Base-by-base conservation (phyloP, 2,113 vertebrate species). In the Ariopsis seemanni region DNA sequence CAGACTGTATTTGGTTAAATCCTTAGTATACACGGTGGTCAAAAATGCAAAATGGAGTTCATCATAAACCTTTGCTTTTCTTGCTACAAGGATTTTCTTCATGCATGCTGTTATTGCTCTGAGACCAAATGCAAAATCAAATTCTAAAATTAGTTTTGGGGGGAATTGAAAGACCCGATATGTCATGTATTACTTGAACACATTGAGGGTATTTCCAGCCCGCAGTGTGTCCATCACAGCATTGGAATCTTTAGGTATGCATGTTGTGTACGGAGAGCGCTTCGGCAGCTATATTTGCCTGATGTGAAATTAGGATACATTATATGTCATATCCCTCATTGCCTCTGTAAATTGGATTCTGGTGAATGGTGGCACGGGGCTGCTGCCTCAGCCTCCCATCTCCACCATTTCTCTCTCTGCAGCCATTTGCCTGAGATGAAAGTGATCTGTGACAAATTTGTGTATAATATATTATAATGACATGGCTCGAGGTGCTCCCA, bases 251-350 rank as follows among this genome's bases (percentile, higher is more conserved):
- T 80, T 82, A 48, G 60, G 84, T 74, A 85, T 83, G 83, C 82
- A 55, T 27, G 72, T 50, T 65, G 65, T 58, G 88, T 71, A 85
- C 79, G 57, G 79, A 86, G 81, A 74, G 84, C 65, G 82, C 86
- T 85, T 72, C 52, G 65, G 78, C 78, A 85, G 69, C 86, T 80
- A 81, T 88, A 89, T 90, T 92, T 85, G 86, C 86, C 90, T 89
- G 86, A 89, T 91, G 82, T 91, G 90, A 90, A 89, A 92, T 92
- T 92, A 91, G 91, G 90, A 92, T 91, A 91, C 91, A 92, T 92
- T 92, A 91, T 90, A 88, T 91, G 90, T 92, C 91, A 91, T 86
- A 92, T 90, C 90, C 91, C 90, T 91, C 91, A 92, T 92, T 92
- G 89, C 84, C 82, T 92, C 88, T 88, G 86, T 86, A 91, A 91